Conservation (phyloP, 2,888 invertebrate genomes). For the Matsumyia berberina region DNA sequence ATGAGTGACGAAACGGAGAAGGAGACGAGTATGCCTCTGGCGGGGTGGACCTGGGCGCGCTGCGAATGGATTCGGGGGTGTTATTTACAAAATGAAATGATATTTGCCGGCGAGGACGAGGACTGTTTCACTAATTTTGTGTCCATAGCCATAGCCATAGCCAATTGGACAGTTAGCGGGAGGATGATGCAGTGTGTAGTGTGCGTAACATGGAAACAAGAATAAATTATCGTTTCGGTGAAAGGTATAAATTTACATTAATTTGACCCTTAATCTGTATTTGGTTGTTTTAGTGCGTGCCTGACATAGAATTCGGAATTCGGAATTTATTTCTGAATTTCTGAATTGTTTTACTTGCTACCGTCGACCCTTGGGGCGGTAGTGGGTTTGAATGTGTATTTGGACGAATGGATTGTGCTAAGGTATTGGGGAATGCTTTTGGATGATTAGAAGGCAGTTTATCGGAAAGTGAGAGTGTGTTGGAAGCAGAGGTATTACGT, state of each 20-base stretch:
- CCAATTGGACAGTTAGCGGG: constrained; percentile 20
- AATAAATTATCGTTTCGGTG: constrained; percentile 58
- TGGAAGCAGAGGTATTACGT: background rate
- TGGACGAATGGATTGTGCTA: constrained; percentile 25
- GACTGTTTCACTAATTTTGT: constrained; percentile 55
- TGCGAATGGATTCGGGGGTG: constrained; percentile 21
- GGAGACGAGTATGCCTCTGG: constrained; percentile 15
- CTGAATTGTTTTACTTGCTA: constrained; percentile 4
- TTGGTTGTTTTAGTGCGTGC: constrained; percentile 42
- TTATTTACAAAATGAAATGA: constrained; percentile 62
- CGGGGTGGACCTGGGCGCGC: constrained; percentile 13
- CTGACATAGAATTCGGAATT: constrained; percentile 8
- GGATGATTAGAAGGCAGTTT: constrained; percentile 9
- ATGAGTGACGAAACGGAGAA: constrained; percentile 61
- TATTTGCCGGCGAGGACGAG: constrained; percentile 53
- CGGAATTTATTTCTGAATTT: constrained; percentile 1
- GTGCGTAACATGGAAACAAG: constrained; percentile 34
- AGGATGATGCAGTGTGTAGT: background rate
- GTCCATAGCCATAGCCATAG: constrained; percentile 56
- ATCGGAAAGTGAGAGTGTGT: constrained; percentile 2
- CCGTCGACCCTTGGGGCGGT: too few species aligned
- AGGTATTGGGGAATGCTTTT: background rate
- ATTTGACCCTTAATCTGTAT: constrained; percentile 55
- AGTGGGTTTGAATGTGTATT: background rate
- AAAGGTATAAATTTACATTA: constrained; percentile 64